A percentile compares a stretch with the other conserved stretches of the same genome.
These are phyloP conservation scores for Cottus gobio DNA, from an alignment of 2,113 vertebrate genomes.

Conservation along the genomic window DNA sequence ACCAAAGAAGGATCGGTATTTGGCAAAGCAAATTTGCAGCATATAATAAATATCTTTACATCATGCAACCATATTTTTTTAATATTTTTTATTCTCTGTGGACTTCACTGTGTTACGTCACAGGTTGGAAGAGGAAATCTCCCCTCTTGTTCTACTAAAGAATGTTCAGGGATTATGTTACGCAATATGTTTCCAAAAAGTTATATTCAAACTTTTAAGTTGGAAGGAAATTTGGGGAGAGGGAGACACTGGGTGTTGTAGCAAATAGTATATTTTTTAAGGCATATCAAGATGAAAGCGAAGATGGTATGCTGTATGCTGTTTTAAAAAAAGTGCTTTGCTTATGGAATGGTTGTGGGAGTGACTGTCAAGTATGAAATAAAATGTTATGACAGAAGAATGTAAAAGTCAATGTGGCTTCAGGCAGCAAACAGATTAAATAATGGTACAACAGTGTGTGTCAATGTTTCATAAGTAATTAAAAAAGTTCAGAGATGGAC, in stretches of 20 bases:
- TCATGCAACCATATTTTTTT: neutral
- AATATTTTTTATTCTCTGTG: neutral
- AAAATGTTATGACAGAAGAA: neutral
- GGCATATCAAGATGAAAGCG: neutral
- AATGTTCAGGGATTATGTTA: neutral
- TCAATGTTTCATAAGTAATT: slow-evolving; percentile 5
- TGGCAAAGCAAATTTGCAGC: neutral
- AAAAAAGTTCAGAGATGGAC: slow-evolving; percentile 3
- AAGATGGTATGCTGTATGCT: neutral
- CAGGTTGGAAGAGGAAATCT: neutral
- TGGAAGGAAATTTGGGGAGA: neutral
- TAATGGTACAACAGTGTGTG: neutral
- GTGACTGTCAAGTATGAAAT: neutral
- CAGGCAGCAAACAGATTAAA: neutral
- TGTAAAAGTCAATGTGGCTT: neutral
- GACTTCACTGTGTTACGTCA: neutral
- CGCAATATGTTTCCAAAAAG: neutral
- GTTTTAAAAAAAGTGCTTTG: neutral
- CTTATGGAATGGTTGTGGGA: neutral
- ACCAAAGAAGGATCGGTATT: neutral
- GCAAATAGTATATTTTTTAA: neutral
- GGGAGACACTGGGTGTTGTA: neutral
- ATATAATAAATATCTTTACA: neutral
- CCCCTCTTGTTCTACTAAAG: neutral
- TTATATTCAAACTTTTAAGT: neutral